phyloP scores from a whole-genome alignment of 2,113 vertebrate genomes.

The Leptosomus discolor region DNA sequence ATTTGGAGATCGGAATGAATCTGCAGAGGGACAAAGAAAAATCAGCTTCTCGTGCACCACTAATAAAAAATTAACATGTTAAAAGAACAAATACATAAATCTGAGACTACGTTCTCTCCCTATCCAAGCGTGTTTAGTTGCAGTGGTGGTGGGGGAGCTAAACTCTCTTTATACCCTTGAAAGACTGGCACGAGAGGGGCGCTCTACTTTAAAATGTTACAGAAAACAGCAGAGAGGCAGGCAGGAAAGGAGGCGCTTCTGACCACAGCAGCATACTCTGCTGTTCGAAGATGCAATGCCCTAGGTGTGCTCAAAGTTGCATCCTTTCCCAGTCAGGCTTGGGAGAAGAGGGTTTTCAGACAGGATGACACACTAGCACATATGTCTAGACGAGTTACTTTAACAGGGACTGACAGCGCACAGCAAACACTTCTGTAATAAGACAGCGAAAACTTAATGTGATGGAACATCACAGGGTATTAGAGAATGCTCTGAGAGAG shows the following conservation, averaged over 20 bases:
- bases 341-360: not conserved
- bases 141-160: not conserved
- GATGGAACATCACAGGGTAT: not conserved
- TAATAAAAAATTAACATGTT: not conserved
- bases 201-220: not conserved
- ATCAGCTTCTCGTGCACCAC: not conserved
- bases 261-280: not conserved
- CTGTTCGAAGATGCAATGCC: not conserved
- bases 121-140: not conserved
- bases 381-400: not conserved
- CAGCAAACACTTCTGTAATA: not conserved
- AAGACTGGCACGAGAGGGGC: not conserved
- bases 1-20: not conserved
- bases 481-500: not conserved
- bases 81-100: not conserved
- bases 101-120: not conserved
- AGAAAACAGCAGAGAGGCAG: rapidly evolving
- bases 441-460: not conserved
- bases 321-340: not conserved
- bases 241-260: not conserved
- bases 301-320: not conserved
- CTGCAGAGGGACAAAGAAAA: not conserved
- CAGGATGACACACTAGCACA: constrained; percentile 25
- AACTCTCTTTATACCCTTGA: not conserved
- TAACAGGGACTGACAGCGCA: not conserved